Evolutionary conservation across 2,888 invertebrate genomes (phyloP).

Genomic region (Zygothrica quintamaculata): DNA sequence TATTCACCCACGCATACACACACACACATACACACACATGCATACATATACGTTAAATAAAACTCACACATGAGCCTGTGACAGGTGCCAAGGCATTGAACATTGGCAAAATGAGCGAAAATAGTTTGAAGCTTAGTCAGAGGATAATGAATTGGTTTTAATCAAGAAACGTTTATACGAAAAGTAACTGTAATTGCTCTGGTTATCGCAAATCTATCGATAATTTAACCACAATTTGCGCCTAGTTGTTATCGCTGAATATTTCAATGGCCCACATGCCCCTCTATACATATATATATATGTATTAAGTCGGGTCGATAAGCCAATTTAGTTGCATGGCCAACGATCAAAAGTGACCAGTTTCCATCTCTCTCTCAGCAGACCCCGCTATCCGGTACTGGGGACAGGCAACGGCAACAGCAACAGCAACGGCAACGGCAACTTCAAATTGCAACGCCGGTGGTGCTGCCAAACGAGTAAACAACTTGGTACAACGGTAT

Average conservation of each 20-base stretch:
- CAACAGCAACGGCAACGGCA: slow-evolving; percentile 29
- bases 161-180: slow-evolving; percentile 57
- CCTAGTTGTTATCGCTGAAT: slow-evolving; percentile 52
- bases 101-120: slow-evolving; percentile 36
- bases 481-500: slow-evolving; percentile 42
- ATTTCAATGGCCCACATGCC: slow-evolving; percentile 26
- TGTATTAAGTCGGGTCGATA: slow-evolving; percentile 51
- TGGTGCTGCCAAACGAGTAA: slow-evolving; percentile 65
- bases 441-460: slow-evolving; percentile 61
- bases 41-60: slow-evolving; percentile 25
- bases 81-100: slow-evolving; percentile 75
- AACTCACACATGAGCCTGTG: slow-evolving; percentile 39
- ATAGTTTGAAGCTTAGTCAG: slow-evolving; percentile 21
- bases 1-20: slow-evolving; percentile 53
- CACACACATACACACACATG: slow-evolving; percentile 28
- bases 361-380: slow-evolving; percentile 1
- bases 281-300: not conserved
- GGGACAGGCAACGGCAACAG: slow-evolving; percentile 42
- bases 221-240: slow-evolving; percentile 71
- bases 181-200: slow-evolving; percentile 52
- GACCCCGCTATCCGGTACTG: slow-evolving; percentile 26
- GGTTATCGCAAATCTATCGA: slow-evolving; percentile 69
- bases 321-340: slow-evolving; percentile 58
- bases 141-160: slow-evolving; percentile 20
- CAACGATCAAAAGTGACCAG: slow-evolving; percentile 51